Evolutionary conservation across 2,797 vertebrate species (phyloP).

Genomic region (Phataginus tetradactyla): DNA sequence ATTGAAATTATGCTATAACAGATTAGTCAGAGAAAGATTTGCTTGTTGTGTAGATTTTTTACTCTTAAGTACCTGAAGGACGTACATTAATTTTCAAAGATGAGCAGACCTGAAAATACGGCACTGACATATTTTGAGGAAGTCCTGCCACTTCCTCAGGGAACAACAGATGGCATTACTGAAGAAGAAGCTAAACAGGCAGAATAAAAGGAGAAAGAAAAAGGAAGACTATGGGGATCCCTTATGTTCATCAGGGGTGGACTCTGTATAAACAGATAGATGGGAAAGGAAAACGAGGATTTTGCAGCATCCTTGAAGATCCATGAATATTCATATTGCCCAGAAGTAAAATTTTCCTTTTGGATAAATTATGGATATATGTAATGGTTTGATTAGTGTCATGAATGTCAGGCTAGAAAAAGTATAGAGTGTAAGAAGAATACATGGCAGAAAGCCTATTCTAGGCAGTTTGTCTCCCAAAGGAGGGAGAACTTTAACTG

Average conservation of each 20-base stretch:
- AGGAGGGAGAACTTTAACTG: neutral
- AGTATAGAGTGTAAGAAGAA: neutral
- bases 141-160: neutral
- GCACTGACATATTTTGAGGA: neutral
- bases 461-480: neutral
- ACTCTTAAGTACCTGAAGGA: neutral
- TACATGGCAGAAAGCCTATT: neutral
- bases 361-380: neutral
- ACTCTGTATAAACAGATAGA: neutral
- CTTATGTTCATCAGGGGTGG: neutral
- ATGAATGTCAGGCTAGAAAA: neutral
- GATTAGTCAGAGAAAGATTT: neutral
- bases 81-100: conserved; percentile 22
- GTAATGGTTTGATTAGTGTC: neutral
- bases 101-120: neutral
- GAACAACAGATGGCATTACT: neutral
- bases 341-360: conserved; percentile 33
- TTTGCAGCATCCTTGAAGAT: neutral
- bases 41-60: neutral
- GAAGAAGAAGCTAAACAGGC: neutral
- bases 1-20: neutral
- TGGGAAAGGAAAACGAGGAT: neutral
- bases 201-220: neutral
- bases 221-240: neutral
- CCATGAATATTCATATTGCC: neutral